Evolutionary conservation across 2,888 invertebrate genomes (phyloP).

Genomic region (Dasypolia templi): DNA sequence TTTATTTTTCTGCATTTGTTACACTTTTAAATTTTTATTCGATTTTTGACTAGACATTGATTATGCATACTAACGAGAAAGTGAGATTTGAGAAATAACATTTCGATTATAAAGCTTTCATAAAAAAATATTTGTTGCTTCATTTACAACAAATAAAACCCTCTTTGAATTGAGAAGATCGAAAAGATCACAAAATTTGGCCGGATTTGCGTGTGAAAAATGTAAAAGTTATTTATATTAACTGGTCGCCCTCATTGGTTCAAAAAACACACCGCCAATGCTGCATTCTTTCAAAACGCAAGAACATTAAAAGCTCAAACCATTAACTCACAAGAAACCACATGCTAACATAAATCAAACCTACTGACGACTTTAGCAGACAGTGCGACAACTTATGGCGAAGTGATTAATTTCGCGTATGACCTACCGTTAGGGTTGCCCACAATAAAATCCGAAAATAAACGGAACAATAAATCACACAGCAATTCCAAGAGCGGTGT

Average conservation of each 20-base stretch:
- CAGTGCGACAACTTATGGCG: slow-evolving; percentile 48
- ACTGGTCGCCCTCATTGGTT: background rate
- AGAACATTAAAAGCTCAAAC: slow-evolving; percentile 49
- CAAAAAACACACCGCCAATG: background rate
- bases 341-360: slow-evolving; percentile 60
- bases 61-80: slow-evolving; percentile 15
- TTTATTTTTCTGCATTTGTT: slow-evolving; percentile 29
- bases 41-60: background rate
- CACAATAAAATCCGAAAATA: slow-evolving; percentile 80
- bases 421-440: slow-evolving; percentile 70
- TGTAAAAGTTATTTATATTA: no score
- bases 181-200: background rate
- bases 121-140: background rate
- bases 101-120: background rate
- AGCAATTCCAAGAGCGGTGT: slow-evolving; percentile 78
- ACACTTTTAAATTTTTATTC: slow-evolving; percentile 13
- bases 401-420: slow-evolving; percentile 60
- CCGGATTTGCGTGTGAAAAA: background rate
- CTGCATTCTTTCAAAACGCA: slow-evolving; percentile 19
- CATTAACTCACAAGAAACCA: slow-evolving; percentile 52
- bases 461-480: slow-evolving; percentile 84
- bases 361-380: slow-evolving; percentile 57
- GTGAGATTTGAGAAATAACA: background rate
- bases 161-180: background rate
- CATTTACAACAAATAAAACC: background rate